phyloP scores from a whole-genome alignment of 2,797 vertebrate genomes.

The Cirrhinus mrigala region DNA sequence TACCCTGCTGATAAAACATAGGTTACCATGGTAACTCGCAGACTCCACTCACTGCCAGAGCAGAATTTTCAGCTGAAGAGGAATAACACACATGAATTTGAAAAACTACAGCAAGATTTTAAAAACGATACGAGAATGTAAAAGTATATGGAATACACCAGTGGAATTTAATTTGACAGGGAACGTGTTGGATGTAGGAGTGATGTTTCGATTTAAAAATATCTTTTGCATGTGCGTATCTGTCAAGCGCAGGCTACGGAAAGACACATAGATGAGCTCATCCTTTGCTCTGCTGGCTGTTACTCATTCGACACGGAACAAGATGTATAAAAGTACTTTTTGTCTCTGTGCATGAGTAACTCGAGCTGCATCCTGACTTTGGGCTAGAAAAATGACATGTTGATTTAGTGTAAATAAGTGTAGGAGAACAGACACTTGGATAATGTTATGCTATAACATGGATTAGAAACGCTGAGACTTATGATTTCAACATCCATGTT shows the following conservation, averaged over 20 bases:
- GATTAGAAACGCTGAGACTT: not conserved
- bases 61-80: constrained; percentile 25
- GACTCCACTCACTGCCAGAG: constrained; percentile 35
- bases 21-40: constrained; percentile 60
- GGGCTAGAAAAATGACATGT: not conserved
- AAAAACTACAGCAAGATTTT: constrained; percentile 5
- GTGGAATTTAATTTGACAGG: constrained; percentile 19
- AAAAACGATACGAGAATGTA: not conserved
- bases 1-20: constrained; percentile 52
- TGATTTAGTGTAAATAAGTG: constrained; percentile 25
- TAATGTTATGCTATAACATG: not conserved
- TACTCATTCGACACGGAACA: constrained; percentile 20
- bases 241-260: constrained; percentile 5
- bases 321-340: not conserved
- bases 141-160: constrained; percentile 8
- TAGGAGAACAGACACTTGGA: constrained; percentile 25
- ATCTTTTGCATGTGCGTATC: not conserved
- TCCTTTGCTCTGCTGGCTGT: constrained; percentile 23
- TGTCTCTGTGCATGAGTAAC: not conserved
- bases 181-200: constrained; percentile 5
- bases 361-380: not conserved
- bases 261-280: constrained; percentile 1
- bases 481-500: not conserved
- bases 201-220: constrained; percentile 37
- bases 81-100: constrained; percentile 1